Evolutionary conservation across 2,888 invertebrate species (phyloP).

Genomic region (Celastrina argiolus): DNA sequence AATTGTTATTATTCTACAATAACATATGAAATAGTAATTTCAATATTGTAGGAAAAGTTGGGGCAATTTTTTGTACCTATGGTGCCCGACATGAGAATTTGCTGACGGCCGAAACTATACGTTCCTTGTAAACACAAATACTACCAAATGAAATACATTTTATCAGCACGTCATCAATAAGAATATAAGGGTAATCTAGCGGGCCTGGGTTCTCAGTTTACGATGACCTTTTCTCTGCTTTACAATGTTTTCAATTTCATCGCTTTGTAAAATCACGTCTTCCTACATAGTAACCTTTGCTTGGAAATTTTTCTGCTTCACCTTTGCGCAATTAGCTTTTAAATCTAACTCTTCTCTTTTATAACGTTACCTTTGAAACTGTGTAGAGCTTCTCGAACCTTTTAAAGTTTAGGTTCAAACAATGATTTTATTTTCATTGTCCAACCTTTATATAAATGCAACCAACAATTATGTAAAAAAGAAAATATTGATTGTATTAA

Average conservation of each 20-base stretch:
- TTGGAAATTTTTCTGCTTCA: background rate
- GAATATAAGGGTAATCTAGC: no score
- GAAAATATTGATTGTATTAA: no score
- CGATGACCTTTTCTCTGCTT: constrained; percentile 25
- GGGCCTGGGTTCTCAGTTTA: no score
- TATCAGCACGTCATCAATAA: no score
- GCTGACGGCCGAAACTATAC: no score
- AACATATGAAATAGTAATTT: no score
- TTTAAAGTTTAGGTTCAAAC: background rate
- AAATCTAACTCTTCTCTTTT: constrained; percentile 2
- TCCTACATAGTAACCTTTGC: background rate
- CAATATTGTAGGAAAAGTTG: no score
- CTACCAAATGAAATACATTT: no score
- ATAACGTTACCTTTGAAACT: background rate
- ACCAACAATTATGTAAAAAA: background rate
- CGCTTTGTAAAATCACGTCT: constrained; percentile 34
- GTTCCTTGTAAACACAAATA: no score
- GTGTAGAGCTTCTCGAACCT: background rate
- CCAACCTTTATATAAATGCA: background rate
- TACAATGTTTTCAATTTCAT: constrained; percentile 48
- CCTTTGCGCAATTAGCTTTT: constrained; percentile 5
- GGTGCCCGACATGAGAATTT: no score
- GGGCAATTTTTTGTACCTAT: no score
- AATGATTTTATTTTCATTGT: background rate
- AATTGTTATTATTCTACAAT: no score